A percentile compares a stretch with the other conserved stretches of the same genome.
Evolutionary conservation across 2,888 invertebrate species (phyloP).

Genomic region (Anticlea derivata): DNA sequence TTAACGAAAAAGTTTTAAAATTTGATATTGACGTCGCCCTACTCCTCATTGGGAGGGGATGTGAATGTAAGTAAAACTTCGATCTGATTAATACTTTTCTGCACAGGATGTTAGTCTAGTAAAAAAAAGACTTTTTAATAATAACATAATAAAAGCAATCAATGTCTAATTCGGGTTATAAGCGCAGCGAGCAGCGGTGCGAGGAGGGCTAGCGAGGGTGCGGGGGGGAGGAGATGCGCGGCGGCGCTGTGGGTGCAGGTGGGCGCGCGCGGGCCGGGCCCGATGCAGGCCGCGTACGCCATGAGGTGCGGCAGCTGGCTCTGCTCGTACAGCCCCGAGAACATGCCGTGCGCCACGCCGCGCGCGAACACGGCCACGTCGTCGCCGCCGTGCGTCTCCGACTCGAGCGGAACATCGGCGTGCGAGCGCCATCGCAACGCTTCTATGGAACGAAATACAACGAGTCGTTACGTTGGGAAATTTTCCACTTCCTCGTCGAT

Average conservation of each 20-base stretch:
- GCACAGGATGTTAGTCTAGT: no score
- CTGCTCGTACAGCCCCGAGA: constrained; percentile 90
- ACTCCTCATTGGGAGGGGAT: no score
- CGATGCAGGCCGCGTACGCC: constrained; percentile 88
- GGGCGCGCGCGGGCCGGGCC: constrained; percentile 69
- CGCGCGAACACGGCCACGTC: constrained; percentile 89
- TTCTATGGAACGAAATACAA: constrained; percentile 35
- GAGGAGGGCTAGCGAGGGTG: constrained; percentile 72
- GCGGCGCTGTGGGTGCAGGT: constrained; percentile 13
- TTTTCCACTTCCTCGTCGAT: no score
- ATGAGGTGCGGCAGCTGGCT: constrained; percentile 90
- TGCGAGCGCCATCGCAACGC: constrained; percentile 49
- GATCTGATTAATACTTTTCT: no score
- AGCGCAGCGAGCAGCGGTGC: constrained; percentile 62
- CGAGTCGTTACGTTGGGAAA: no score
- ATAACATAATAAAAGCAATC: no score
- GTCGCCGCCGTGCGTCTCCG: constrained; percentile 90
- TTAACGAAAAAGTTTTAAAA: no score
- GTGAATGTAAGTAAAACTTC: no score
- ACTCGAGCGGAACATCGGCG: constrained; percentile 79
- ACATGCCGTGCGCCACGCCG: constrained; percentile 89
- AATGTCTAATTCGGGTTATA: constrained; percentile 63
- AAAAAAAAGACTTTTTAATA: no score
- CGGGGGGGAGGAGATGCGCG: neutral
- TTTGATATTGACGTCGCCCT: no score